Percentiles rank a stretch among this genome's conserved stretches.
Evolutionary conservation across 2,888 invertebrate genomes (phyloP).

Genomic region (Erebia epiphron): DNA sequence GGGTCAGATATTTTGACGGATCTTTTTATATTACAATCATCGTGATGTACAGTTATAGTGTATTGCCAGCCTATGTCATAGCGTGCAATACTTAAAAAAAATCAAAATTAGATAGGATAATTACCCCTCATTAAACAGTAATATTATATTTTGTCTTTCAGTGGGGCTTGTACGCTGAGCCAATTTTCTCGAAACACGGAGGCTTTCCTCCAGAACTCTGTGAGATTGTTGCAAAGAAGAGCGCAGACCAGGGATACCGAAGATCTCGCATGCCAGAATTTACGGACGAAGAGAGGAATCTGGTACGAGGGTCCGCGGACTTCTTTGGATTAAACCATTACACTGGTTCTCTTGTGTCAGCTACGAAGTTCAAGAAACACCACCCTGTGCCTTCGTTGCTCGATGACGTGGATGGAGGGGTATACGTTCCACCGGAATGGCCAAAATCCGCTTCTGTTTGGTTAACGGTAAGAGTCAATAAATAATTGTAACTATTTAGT

Average conservation of each 20-base stretch:
- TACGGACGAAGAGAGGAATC: conserved; percentile 51
- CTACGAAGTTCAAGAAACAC: conserved; percentile 45
- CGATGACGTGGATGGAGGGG: conserved; percentile 52
- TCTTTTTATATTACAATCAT: no score
- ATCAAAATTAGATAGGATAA: no score
- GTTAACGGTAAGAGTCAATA: conserved; percentile 55
- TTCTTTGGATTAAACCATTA: conserved; percentile 87
- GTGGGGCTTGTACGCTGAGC: conserved; percentile 75
- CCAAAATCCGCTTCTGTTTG: conserved; percentile 52
- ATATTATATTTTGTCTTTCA: conserved; percentile 42
- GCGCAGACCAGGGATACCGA: conserved; percentile 52
- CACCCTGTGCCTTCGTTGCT: conserved; percentile 49
- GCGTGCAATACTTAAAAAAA: no score
- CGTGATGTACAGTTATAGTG: no score
- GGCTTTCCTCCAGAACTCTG: conserved; percentile 78
- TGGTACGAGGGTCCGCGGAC: conserved; percentile 59
- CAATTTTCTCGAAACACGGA: conserved; percentile 75
- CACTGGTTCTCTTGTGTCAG: conserved; percentile 63
- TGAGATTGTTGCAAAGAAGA: conserved; percentile 63
- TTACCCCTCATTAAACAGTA: no score
- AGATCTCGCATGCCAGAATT: conserved; percentile 54
- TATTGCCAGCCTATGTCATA: no score
- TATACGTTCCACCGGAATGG: conserved; percentile 53
- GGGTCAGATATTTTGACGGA: no score
- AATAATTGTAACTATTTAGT: no score